Base-by-base conservation (phyloP, 2,113 vertebrate species). In the Oncorhynchus mykiss region DNA sequence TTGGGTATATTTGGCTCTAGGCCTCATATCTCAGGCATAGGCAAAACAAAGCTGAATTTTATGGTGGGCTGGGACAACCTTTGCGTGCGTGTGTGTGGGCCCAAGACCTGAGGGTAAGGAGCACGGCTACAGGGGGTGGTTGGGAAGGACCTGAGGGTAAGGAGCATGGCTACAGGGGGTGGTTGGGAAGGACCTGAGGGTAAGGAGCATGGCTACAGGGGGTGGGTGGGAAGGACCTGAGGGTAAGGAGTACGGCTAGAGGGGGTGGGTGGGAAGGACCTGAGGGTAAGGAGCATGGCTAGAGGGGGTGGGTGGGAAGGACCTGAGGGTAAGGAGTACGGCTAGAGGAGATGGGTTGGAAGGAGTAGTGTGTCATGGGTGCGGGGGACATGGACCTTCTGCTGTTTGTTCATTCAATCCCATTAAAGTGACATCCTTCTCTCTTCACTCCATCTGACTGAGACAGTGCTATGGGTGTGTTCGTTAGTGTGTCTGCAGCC, bases 381-480 rank as follows among this genome's bases (percentile, higher is more conserved):
- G 68, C 3, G 68, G 57, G 29, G 24, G 60, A 73, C 34, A 59
- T 62, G 75, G 54, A 4, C 34, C 12, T 45, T 57, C 29, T 66
- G 9, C 9, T 0, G 71, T 83, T 80, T 68, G 25, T 69, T 74
- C 74, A 34, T 11, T 12, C 29, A 29, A 71, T 76, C 76, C 51
- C 62, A 51, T 67, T 62, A 71, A 31, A 54, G 16, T 54, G 5
- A 54, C 51, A 57, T 45, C 39, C 9, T 45, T 45, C 39, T 51
- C 29, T 67, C 75, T 64, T 74, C 72, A 34, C 29, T 60, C 13
- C 14, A 60, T 13, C 16, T 66, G 24, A 78, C 8, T 25, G 31
- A 71, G 54, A 20, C 24, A 51, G 54, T 76, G 71, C 62, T 71
- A 81, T 70, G 75, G 75, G 22, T 67, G 4, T 76, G 62, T 60